A percentile compares a stretch with the other conserved stretches of the same genome.
Conservation (phyloP, 1,140 invertebrate genomes). For the Grapholita molesta region DNA sequence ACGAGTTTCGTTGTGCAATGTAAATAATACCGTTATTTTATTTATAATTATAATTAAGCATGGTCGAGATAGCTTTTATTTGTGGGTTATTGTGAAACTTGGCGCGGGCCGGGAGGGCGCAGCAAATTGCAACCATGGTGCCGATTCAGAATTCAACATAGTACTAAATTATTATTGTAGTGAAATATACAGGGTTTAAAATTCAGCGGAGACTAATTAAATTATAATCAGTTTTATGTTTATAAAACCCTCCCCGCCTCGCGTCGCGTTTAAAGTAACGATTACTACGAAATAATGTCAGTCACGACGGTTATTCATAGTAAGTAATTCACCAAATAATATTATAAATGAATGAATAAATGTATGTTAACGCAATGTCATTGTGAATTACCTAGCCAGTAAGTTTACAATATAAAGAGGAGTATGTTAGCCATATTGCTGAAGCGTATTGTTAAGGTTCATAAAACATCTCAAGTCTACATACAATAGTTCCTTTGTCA, state of each 20-base stretch:
- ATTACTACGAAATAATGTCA: not conserved
- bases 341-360: constrained; percentile 31
- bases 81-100: not conserved
- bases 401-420: constrained; percentile 33
- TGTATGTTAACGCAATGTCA: constrained; percentile 41
- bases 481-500: constrained; percentile 76
- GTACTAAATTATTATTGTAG: constrained; percentile 1
- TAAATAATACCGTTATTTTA: constrained; percentile 49
- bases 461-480: constrained; percentile 70
- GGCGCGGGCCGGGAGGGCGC: not conserved
- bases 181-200: constrained; percentile 10
- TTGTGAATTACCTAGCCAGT: constrained; percentile 41
- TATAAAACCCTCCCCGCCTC: not conserved
- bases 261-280: not conserved
- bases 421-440: constrained; percentile 55
- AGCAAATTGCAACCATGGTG: not conserved
- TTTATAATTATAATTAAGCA: constrained; percentile 32
- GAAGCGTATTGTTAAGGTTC: constrained; percentile 56
- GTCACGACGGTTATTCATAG: not conserved
- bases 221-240: not conserved
- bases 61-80: constrained; percentile 2
- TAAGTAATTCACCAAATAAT: constrained; percentile 46
- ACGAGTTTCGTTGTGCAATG: constrained; percentile 53
- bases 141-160: not conserved
- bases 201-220: constrained; percentile 3